Conservation (phyloP, 2,888 invertebrate genomes). For the Caenorhabditis auriculariae region DNA sequence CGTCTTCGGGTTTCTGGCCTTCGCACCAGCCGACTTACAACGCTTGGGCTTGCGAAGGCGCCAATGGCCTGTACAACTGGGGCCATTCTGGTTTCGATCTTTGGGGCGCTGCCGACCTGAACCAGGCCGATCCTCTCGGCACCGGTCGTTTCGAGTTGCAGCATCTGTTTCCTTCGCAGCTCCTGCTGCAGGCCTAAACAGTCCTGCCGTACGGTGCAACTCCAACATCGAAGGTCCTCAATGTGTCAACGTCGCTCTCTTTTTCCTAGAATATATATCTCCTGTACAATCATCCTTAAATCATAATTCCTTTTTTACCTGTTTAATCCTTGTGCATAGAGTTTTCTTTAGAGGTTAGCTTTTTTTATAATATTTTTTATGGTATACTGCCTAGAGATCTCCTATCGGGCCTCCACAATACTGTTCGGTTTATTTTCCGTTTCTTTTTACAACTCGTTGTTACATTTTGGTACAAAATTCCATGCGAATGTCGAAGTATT, state of each 20-base stretch:
- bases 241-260: neutral
- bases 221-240: constrained; percentile 10
- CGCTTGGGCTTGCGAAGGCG: neutral
- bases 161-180: constrained; percentile 33
- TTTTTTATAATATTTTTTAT: constrained; percentile 8
- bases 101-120: constrained; percentile 17
- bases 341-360: neutral
- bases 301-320: constrained; percentile 12
- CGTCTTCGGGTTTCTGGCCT: too few species aligned
- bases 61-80: neutral
- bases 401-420: too few species aligned
- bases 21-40: too few species aligned
- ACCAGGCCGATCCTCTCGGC: constrained; percentile 16
- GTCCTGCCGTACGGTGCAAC: constrained; percentile 2
- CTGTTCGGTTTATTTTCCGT: too few species aligned
- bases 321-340: constrained; percentile 30
- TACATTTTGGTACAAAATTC: too few species aligned
- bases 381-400: constrained; percentile 38
- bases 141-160: constrained; percentile 34
- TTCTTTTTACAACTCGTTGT: too few species aligned
- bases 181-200: constrained; percentile 37
- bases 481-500: too few species aligned
- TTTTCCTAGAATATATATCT: neutral
- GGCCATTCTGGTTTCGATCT: constrained; percentile 19
- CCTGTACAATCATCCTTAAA: constrained; percentile 19